These are phyloP conservation scores for Drosophila oshimai DNA, from an alignment of 1,140 invertebrate species.

Conservation along the genomic window DNA sequence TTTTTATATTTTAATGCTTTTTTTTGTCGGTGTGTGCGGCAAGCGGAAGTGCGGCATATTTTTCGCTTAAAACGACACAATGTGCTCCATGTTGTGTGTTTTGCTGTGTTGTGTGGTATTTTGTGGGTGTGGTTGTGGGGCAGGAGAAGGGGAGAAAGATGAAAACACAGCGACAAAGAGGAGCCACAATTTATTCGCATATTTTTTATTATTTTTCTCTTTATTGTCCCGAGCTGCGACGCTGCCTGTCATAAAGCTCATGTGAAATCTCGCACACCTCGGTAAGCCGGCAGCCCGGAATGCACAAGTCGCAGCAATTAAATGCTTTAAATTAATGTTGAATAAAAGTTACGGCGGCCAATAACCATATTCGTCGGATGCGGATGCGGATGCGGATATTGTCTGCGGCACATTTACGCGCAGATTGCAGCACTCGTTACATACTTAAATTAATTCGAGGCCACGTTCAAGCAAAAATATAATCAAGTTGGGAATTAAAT, in stretches of 20 bases:
- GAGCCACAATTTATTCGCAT: slow-evolving; percentile 56
- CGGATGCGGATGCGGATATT: no score
- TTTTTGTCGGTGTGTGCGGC: slow-evolving; percentile 5
- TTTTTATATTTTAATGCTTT: no score
- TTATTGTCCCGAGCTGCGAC: slow-evolving; percentile 50
- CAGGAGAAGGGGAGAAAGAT: slow-evolving; percentile 4
- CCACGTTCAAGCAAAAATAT: no score
- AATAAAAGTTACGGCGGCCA: slow-evolving; percentile 19
- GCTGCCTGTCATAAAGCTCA: slow-evolving; percentile 49
- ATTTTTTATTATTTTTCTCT: slow-evolving; percentile 56
- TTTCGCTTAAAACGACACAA: slow-evolving; percentile 75
- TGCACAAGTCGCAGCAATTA: slow-evolving; percentile 25
- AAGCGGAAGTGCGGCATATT: slow-evolving; percentile 69
- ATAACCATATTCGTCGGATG: slow-evolving; percentile 26
- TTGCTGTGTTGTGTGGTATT: not conserved
- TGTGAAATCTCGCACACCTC: slow-evolving; percentile 56
- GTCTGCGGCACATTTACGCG: slow-evolving; percentile 16
- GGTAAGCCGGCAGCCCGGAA: slow-evolving; percentile 12
- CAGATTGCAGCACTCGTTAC: not conserved
- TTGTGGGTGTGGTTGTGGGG: not conserved
- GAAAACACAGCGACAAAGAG: slow-evolving; percentile 17
- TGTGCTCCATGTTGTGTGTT: slow-evolving; percentile 41
- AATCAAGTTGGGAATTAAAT: no score
- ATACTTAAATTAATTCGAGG: not conserved
- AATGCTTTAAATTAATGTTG: slow-evolving; percentile 32